Conservation (phyloP, 2,113 vertebrate species). For the Nesoenas mayeri region DNA sequence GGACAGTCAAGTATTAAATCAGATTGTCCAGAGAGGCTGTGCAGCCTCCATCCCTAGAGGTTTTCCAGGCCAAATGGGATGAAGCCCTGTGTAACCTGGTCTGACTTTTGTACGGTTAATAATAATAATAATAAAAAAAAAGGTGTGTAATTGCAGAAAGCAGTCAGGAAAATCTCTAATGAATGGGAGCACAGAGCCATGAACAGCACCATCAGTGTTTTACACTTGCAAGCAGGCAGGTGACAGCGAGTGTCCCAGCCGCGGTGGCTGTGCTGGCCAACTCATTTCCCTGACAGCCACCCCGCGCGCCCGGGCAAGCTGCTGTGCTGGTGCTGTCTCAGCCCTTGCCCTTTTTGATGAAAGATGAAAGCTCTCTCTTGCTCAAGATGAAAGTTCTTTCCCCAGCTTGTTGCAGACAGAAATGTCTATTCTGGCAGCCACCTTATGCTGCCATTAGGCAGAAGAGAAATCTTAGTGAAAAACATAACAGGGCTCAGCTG, state of each 20-base stretch:
- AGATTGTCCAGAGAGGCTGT: background rate
- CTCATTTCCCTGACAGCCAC: background rate
- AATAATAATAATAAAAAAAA: too few relatives aligned
- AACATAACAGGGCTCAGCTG: background rate
- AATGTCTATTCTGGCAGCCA: background rate
- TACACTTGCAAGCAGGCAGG: background rate
- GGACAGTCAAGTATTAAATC: background rate
- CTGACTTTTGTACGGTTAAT: background rate
- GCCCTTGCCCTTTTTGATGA: background rate
- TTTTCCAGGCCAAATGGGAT: background rate
- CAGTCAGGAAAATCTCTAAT: background rate
- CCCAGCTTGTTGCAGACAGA: background rate
- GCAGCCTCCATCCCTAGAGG: background rate
- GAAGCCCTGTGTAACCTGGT: background rate
- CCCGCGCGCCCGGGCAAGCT: rapidly evolving
- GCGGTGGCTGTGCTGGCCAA: background rate
- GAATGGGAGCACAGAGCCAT: background rate
- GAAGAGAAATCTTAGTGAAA: background rate
- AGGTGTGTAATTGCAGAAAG: background rate
- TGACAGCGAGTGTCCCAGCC: background rate
- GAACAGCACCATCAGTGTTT: background rate
- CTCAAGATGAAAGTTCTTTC: constrained; percentile 9
- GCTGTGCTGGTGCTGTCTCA: background rate
- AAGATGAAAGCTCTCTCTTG: constrained; percentile 8
- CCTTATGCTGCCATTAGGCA: background rate